Evolutionary conservation across 2,797 vertebrate species (phyloP).

Genomic region (Pangasius djambal): DNA sequence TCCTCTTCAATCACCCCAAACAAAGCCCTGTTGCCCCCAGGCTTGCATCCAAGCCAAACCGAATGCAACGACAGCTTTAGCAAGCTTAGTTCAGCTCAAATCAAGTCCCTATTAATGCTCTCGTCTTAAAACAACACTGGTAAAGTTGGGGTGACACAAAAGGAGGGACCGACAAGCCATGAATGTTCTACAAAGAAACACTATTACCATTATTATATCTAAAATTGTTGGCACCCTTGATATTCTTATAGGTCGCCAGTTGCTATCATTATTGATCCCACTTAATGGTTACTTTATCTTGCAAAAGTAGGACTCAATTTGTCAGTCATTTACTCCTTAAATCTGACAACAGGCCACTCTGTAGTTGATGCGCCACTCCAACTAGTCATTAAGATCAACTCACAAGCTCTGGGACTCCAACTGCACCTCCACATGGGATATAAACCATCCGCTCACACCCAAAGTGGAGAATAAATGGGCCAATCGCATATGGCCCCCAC

Average conservation of each 20-base stretch:
- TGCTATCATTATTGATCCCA: neutral
- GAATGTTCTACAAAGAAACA: neutral
- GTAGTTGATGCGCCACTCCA: neutral
- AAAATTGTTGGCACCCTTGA: neutral
- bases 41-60: constrained; percentile 15
- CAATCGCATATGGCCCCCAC: constrained; percentile 66
- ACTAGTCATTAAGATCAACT: constrained; percentile 21
- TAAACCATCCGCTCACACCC: constrained; percentile 45
- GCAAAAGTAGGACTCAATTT: neutral
- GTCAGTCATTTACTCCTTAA: neutral
- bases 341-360: neutral
- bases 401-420: constrained; percentile 23
- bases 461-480: constrained; percentile 61
- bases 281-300: neutral
- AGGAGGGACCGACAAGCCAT: neutral
- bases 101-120: constrained; percentile 10
- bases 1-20: constrained; percentile 28
- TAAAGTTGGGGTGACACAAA: constrained; percentile 11
- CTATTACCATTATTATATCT: neutral
- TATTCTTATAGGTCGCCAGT: neutral
- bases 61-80: constrained; percentile 29
- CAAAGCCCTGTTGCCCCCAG: constrained; percentile 19
- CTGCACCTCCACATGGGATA: constrained; percentile 58
- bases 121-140: constrained; percentile 2
- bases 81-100: constrained; percentile 28